Evolutionary conservation across 2,113 vertebrate genomes (phyloP), one percentile per base, ranked within the genome.

Genomic region (Mus spicilegus): DNA sequence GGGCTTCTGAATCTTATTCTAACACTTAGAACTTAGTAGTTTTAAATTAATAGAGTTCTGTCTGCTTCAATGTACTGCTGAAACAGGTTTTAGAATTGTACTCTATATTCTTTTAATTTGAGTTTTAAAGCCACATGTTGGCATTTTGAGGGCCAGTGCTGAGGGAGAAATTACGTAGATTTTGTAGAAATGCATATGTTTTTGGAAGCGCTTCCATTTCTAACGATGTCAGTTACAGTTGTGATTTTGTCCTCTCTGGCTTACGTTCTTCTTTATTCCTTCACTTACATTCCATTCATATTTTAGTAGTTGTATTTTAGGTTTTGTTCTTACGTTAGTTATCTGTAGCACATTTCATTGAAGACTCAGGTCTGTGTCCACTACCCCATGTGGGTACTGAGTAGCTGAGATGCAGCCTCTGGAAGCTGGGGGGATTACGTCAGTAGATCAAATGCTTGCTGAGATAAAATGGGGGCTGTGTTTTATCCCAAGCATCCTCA

Each of bases 101-200:
- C 54, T 91, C 24, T 89, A 1, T 84, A 46, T 73, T 93, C 78
- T 49, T 94, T 91, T 89, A 87, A 49, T 87, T 93, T 93, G 19
- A 82, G 46, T 96, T 73, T 86, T 14, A 95, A 95, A 92, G 96
- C 33, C 20, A 61, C 61, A 70, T 49, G 63, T 65, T 95, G 58
- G 96, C 92, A 63, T 65, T 93, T 97, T 80, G 51, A 90, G 73
- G 87, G 88, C 87, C 77, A 97, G 12, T 87, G 82, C 6, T 90
- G 86, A 96, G 75, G 95, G 90, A 96, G 56, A 98, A 97, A 97
- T 46, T 86, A 96, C 94, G 98, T 98, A 63, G 91, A 96, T 93
- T 93, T 92, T 90, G 30, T 26, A 65, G 82, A 95, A 94, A 87
- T 87, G 8, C 8, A 13, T 46, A 19, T 77, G 36, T 94, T 92